phyloP scores from a whole-genome alignment of 2,113 vertebrate species.

The Cottus gobio region DNA sequence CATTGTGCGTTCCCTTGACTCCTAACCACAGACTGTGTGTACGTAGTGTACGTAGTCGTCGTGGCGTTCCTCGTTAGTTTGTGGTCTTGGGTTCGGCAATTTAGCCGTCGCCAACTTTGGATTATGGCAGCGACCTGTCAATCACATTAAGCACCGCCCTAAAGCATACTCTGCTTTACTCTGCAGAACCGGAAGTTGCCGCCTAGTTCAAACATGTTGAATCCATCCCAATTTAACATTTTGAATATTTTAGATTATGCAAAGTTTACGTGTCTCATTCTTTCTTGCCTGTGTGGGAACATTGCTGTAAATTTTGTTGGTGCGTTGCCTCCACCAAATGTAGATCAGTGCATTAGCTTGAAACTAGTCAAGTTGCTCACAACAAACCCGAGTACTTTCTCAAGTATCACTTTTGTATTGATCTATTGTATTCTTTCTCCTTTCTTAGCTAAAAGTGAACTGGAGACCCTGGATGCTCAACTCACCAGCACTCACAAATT shows the following conservation, averaged over 20 bases:
- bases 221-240: not conserved
- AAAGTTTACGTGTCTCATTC: not conserved
- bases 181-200: not conserved
- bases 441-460: constrained; percentile 90
- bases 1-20: not conserved
- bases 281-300: not conserved
- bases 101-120: not conserved
- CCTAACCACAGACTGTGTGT: too few species aligned
- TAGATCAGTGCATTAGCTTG: not conserved
- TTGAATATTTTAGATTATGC: not conserved
- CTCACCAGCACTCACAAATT: constrained; percentile 90
- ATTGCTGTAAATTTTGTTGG: not conserved
- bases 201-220: not conserved
- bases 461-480: constrained; percentile 89
- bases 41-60: not conserved
- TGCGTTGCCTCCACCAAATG: not conserved
- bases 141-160: too few species aligned
- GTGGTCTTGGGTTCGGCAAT: not conserved
- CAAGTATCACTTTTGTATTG: not conserved
- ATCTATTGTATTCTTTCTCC: constrained; percentile 13
- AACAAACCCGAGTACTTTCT: not conserved
- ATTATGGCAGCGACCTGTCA: too few species aligned
- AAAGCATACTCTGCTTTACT: not conserved
- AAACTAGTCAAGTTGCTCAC: not conserved
- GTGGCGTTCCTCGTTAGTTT: not conserved